phyloP scores from a whole-genome alignment of 1,140 invertebrate genomes.

The Armadillidium nasatum region DNA sequence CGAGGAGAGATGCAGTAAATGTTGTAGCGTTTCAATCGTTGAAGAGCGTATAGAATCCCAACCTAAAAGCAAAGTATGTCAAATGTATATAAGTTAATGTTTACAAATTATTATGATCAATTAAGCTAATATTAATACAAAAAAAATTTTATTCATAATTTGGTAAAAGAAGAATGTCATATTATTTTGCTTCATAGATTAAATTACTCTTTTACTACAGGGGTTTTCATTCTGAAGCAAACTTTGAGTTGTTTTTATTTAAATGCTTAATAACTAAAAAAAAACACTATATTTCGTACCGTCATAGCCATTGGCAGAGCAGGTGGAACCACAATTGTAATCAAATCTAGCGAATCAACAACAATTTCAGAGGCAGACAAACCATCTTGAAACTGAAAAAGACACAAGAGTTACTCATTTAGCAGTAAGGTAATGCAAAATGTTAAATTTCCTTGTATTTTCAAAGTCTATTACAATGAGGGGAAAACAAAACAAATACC shows the following conservation, averaged over 20 bases:
- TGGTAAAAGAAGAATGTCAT: too few species aligned
- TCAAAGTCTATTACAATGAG: neutral
- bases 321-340: conserved; percentile 92
- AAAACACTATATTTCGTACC: conserved; percentile 46
- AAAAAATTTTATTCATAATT: too few species aligned
- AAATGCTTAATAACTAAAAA: neutral
- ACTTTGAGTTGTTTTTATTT: neutral
- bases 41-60: conserved; percentile 54
- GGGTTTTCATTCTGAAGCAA: too few species aligned
- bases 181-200: too few species aligned
- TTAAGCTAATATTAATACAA: too few species aligned
- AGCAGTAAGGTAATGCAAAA: too few species aligned
- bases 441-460: too few species aligned
- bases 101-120: too few species aligned
- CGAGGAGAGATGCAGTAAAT: conserved; percentile 62
- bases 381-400: conserved; percentile 46
- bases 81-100: neutral
- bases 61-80: conserved; percentile 31
- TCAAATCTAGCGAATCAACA: conserved; percentile 70
- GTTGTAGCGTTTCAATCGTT: conserved; percentile 54
- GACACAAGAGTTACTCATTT: too few species aligned
- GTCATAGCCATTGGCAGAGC: conserved; percentile 91
- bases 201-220: too few species aligned
- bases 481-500: conserved; percentile 53
- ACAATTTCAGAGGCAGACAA: conserved; percentile 48